Evolutionary conservation across 1,140 invertebrate genomes (phyloP).

Genomic region (Hirudo medicinalis): DNA sequence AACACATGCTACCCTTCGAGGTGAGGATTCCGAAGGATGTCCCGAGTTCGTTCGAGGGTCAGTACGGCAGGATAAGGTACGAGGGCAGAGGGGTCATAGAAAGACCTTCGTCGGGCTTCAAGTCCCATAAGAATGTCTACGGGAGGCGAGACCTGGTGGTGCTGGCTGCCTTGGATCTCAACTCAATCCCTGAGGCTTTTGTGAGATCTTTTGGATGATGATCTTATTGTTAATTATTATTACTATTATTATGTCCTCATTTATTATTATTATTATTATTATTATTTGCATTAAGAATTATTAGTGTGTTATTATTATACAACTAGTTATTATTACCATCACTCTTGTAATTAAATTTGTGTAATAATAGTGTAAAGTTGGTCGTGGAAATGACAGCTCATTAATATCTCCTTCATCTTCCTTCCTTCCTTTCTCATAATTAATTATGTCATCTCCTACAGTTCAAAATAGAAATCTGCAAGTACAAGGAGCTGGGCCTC

Average conservation of each 20-base stretch:
- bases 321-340: too few species aligned
- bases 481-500: constrained; percentile 21
- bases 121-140: constrained; percentile 19
- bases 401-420: neutral
- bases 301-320: too few species aligned
- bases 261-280: too few species aligned
- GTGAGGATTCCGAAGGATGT: constrained; percentile 18
- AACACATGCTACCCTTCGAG: constrained; percentile 19
- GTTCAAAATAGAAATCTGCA: constrained; percentile 23
- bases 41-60: constrained; percentile 21
- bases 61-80: constrained; percentile 18
- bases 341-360: too few species aligned
- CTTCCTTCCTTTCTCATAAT: neutral
- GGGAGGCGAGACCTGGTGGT: neutral
- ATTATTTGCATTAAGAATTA: too few species aligned
- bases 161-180: constrained; percentile 21
- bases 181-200: constrained; percentile 22
- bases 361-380: too few species aligned
- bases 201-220: neutral
- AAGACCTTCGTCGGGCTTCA: constrained; percentile 9
- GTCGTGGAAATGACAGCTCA: too few species aligned
- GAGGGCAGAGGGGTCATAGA: constrained; percentile 16
- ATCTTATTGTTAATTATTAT: too few species aligned
- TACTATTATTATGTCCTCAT: too few species aligned
- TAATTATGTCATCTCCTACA: neutral